phyloP scores from a whole-genome alignment of 2,888 invertebrate species.

The Lumbricus terrestris region DNA sequence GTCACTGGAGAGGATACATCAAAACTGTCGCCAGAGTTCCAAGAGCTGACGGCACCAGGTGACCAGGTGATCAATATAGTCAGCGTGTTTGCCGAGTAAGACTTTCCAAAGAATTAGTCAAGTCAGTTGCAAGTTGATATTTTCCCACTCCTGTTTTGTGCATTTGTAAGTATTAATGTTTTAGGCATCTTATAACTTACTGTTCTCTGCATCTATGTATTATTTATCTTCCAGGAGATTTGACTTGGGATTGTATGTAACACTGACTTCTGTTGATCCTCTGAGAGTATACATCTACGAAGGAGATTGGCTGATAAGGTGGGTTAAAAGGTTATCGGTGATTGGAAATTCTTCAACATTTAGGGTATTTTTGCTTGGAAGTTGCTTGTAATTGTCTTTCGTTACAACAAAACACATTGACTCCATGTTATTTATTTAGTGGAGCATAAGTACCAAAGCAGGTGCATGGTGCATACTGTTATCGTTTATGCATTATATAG shows the following conservation, averaged over 20 bases:
- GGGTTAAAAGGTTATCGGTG: constrained; percentile 37
- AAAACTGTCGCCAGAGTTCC: too few relatives aligned
- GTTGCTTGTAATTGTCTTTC: background rate
- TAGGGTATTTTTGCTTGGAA: background rate
- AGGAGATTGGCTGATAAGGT: constrained; percentile 85
- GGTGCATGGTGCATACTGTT: background rate
- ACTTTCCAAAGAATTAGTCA: too few relatives aligned
- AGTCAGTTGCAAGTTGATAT: background rate
- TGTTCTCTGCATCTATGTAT: background rate
- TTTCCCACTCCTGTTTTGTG: background rate
- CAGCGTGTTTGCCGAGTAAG: too few relatives aligned
- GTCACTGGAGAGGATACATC: too few relatives aligned
- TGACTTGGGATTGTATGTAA: constrained; percentile 92
- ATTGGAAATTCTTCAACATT: background rate
- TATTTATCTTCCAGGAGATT: constrained; percentile 69
- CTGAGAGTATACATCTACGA: constrained; percentile 83
- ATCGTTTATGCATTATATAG: background rate
- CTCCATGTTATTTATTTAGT: background rate
- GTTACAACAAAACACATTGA: background rate
- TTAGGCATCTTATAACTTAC: background rate
- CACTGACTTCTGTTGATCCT: constrained; percentile 86
- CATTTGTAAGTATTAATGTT: background rate
- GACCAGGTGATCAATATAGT: too few relatives aligned
- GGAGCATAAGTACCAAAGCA: background rate
- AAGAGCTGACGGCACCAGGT: too few relatives aligned